Percentiles rank a stretch among this genome's conserved stretches.
Evolutionary conservation across 1,140 invertebrate genomes (phyloP).

Genomic region (Orchestia grillus): DNA sequence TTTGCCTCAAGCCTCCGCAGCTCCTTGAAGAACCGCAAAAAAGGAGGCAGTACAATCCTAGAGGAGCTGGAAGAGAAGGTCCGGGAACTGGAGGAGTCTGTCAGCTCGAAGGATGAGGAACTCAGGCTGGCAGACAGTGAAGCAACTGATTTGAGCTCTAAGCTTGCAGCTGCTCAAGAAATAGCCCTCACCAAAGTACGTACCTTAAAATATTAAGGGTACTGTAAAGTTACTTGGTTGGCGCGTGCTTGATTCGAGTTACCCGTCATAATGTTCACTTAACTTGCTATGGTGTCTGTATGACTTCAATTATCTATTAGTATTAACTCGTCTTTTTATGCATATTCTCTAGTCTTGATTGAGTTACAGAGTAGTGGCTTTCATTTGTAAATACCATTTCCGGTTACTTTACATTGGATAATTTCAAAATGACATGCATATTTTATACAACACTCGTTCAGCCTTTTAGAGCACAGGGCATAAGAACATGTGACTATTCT

Average conservation of each 20-base stretch:
- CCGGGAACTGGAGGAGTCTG: conserved; percentile 64
- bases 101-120: conserved; percentile 64
- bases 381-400: background rate
- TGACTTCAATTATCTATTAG: background rate
- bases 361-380: background rate
- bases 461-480: background rate
- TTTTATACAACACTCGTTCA: background rate
- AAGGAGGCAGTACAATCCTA: conserved; percentile 57
- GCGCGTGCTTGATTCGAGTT: background rate
- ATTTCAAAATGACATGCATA: background rate
- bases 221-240: background rate
- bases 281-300: background rate
- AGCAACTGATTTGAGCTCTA: conserved; percentile 60
- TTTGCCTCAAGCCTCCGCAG: conserved; percentile 50
- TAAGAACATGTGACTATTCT: too few relatives aligned
- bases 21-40: conserved; percentile 52
- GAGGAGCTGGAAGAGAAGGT: conserved; percentile 67
- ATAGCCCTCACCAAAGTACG: conserved; percentile 25
- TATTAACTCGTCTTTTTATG: background rate
- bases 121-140: conserved; percentile 63
- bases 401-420: background rate
- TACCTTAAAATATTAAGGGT: background rate
- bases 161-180: conserved; percentile 51
- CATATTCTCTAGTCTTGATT: background rate
- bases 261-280: background rate